Base-by-base conservation (phyloP, 2,888 invertebrate species). In the Monopis laevigella region DNA sequence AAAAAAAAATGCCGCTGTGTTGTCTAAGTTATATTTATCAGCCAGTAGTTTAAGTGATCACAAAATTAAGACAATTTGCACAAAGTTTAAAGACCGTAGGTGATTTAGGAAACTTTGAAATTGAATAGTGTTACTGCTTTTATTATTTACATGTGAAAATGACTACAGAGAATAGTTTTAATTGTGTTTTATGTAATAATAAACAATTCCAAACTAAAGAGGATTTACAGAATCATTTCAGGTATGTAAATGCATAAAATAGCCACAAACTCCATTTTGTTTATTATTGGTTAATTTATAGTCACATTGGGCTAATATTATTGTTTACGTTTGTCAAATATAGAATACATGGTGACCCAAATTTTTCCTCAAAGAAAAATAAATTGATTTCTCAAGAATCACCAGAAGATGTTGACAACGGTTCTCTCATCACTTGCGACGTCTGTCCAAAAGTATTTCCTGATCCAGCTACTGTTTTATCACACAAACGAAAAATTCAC, bases 401-500 rank as follows among this genome's bases (percentile, higher is more conserved):
- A 30, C 58, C 58, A 49, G 62, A 69, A 19, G 63, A 62, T 32
- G 49, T 46, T n/a, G n/a, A n/a, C n/a, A n/a, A n/a, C n/a, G n/a
- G n/a, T n/a, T n/a, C n/a, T n/a, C 51, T 62, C 62, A 65, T 82
- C 32, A 67, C 69, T 38, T 88, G 87, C 55, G 87, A 88, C 57
- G 83, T 85, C 35, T 88, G 87, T 54, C 63, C 81, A 2, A 77
- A 83, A 58, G 61, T 69, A 41, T 86, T 86, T 48, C 74, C 82
- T 2, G 80, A 82, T 1, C 82, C 85, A 53, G 84, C 86, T 1
- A 82, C 83, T 46, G 86, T 87, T 3, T 86, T 88, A 51, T 84
- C 86, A 51, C 88, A 88, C 67, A 86, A 86, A 61, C 87, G 86
- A 58, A 84, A 84, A 54, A 74, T 84, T 47, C 88, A 88, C 68